These are phyloP conservation scores for Acanthiza pusilla DNA, from an alignment of 2,797 vertebrate genomes.

Conservation along the genomic window DNA sequence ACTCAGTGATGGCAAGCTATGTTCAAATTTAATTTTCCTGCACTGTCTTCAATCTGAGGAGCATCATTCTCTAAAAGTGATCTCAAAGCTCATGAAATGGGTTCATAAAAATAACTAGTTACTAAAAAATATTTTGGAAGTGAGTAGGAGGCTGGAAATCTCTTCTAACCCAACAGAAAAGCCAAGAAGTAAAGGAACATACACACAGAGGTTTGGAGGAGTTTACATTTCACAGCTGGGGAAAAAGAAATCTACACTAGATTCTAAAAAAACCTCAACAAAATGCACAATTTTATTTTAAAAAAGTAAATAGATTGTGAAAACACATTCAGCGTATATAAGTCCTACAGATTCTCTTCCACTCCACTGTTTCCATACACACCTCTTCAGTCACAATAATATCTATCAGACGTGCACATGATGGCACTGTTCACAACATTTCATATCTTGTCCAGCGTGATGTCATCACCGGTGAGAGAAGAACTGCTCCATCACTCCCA, in stretches of 20 bases:
- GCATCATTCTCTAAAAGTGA: not conserved
- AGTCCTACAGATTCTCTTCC: not conserved
- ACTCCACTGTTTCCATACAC: not conserved
- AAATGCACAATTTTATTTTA: no score
- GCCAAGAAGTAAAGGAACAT: not conserved
- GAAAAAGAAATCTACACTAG: not conserved
- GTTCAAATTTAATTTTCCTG: not conserved
- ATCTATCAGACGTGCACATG: not conserved
- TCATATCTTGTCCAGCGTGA: not conserved
- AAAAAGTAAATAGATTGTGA: not conserved
- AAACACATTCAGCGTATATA: not conserved
- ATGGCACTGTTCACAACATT: not conserved
- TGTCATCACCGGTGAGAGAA: not conserved
- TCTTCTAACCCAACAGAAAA: not conserved
- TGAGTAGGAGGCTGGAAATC: not conserved
- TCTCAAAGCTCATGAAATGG: not conserved
- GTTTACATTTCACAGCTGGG: not conserved
- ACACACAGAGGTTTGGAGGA: not conserved
- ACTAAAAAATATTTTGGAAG: not conserved
- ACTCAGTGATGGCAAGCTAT: not conserved
- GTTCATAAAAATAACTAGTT: not conserved
- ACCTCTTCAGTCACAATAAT: not conserved
- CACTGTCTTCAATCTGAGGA: not conserved
- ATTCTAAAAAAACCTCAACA: rapidly evolving
- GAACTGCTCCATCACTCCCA: not conserved